Percentiles rank a stretch among this genome's conserved stretches.
These are phyloP conservation scores for Diaperis boleti DNA, from an alignment of 2,888 invertebrate genomes.

Conservation along the genomic window DNA sequence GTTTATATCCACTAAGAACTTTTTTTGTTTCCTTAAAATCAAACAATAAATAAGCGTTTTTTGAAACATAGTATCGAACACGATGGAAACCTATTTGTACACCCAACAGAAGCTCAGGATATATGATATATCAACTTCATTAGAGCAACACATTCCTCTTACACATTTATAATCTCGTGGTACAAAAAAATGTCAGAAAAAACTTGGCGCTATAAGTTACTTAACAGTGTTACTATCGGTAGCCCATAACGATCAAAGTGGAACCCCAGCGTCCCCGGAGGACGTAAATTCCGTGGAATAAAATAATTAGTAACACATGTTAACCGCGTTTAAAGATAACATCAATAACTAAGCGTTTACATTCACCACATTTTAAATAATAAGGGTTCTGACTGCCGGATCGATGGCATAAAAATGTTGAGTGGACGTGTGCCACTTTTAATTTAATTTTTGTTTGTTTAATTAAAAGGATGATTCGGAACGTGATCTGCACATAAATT, in stretches of 20 bases:
- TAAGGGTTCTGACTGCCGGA: conserved; percentile 21
- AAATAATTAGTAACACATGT: conserved; percentile 30
- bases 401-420: conserved; percentile 27
- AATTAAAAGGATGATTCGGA: conserved; percentile 22
- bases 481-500: conserved; percentile 22
- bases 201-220: too few relatives aligned
- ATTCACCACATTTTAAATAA: conserved; percentile 34
- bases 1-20: too few relatives aligned
- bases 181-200: too few relatives aligned
- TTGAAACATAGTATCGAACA: too few relatives aligned
- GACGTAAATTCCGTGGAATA: conserved; percentile 25
- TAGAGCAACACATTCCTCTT: too few relatives aligned
- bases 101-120: too few relatives aligned
- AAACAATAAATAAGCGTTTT: too few relatives aligned
- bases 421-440: conserved; percentile 17
- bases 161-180: too few relatives aligned
- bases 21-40: too few relatives aligned
- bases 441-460: conserved; percentile 32
- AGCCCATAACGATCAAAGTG: background rate
- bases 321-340: conserved; percentile 20
- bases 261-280: conserved; percentile 2
- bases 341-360: conserved; percentile 36
- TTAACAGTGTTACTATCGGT: conserved; percentile 14
- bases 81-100: too few relatives aligned
- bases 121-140: too few relatives aligned